Evolutionary conservation across 2,113 vertebrate species (phyloP), one percentile per base, ranked within the genome.

Genomic region (Dendropsophus ebraccatus): DNA sequence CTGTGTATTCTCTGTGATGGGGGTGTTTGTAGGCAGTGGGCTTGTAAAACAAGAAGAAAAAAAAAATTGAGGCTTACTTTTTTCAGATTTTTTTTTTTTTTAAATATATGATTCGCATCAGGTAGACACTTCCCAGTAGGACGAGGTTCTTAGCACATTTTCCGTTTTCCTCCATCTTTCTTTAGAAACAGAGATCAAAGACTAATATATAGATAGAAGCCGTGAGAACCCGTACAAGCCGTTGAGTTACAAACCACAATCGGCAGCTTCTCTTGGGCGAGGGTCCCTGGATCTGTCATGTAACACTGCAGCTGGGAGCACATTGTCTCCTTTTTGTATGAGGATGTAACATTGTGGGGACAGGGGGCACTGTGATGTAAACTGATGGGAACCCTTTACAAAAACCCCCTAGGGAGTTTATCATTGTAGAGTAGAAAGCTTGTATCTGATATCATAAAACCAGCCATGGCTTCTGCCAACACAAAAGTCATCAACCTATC

Each of bases 301-400:
- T 28, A 45, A 25, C 7, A 8, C 52, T 11, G 35, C 82, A 83
- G 50, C 32, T 83, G 67, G 41, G 16, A 45, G 4, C 3, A 23
- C 17, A 41, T 28, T 70, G 9, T 49, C 7, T 50, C 35, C 92
- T 97, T 98, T 97, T 97, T 98, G 97, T 96, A 91, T 41, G 88
- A 95, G 88, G 84, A 5, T 94, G 90, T 95, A 94, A 90, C 94
- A 90, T 92, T 89, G 97, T 98, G 97, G 94, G 96, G 93, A 95
- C 95, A 95, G 92, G 91, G 70, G 67, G 81, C 97, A 98, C 97
- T 37, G 91, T 98, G 97, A 94, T 97, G 93, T 91, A 95, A 87
- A 88, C 58, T 86, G 25, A 93, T 89, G 88, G 88, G 91, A 88
- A 25, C 84, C 90, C 93, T 91, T 97, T 97, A 98, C 97, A 98